Percentiles rank a stretch among this genome's conserved stretches.
These are phyloP conservation scores for Smutsia temminckii DNA, from an alignment of 2,797 vertebrate genomes.

Conservation along the genomic window DNA sequence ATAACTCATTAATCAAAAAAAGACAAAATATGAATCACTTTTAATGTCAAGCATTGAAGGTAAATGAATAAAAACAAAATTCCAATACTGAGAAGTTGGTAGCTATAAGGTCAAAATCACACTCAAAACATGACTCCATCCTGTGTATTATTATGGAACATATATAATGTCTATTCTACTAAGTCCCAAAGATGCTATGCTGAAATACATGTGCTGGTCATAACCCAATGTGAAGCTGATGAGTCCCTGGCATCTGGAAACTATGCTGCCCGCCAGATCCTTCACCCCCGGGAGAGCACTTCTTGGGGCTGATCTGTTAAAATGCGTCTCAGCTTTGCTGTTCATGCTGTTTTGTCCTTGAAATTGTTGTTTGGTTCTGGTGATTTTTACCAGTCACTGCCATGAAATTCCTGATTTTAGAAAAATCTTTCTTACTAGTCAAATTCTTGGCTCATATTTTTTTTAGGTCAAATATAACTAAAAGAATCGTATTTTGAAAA, in stretches of 20 bases:
- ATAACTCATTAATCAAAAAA: background rate
- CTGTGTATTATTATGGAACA: fast-evolving
- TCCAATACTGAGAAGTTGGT: background rate
- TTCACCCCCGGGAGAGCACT: fast-evolving
- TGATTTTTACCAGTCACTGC: background rate
- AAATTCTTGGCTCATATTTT: background rate
- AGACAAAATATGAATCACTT: background rate
- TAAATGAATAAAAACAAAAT: background rate
- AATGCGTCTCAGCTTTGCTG: too few species aligned
- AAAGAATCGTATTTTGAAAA: background rate
- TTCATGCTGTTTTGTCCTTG: background rate
- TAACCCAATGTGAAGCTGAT: background rate
- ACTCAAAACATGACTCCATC: too few species aligned
- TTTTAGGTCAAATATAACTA: background rate
- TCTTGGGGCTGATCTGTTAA: fast-evolving
- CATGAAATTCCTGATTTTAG: background rate
- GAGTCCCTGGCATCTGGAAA: background rate
- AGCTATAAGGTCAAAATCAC: background rate
- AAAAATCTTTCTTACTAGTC: background rate
- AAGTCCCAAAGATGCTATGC: fast-evolving
- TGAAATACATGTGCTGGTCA: background rate
- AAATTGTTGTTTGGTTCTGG: fast-evolving
- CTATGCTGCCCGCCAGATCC: fast-evolving
- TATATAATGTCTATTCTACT: fast-evolving
- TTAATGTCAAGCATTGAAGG: background rate